phyloP scores from a whole-genome alignment of 2,113 vertebrate species.

The Syngnathus scovelli region DNA sequence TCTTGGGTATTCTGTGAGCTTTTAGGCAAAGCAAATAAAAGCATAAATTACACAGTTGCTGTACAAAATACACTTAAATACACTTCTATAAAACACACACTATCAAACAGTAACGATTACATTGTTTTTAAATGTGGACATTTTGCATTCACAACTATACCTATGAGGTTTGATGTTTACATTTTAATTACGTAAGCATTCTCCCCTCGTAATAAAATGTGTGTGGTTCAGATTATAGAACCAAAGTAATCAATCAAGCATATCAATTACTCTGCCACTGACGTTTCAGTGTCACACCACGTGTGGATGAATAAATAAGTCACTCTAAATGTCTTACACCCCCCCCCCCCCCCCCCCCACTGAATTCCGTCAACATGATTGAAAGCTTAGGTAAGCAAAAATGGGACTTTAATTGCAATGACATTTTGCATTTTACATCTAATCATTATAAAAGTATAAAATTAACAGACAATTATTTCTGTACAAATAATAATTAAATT shows the following conservation, averaged over 20 bases:
- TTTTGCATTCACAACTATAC: background rate
- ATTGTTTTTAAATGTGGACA: slow-evolving; percentile 7
- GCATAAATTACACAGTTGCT: slow-evolving; percentile 1
- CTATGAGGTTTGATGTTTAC: background rate
- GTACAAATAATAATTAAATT: too few relatives aligned
- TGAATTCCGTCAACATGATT: background rate
- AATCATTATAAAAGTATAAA: too few relatives aligned
- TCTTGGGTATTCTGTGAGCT: slow-evolving; percentile 16
- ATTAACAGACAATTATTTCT: too few relatives aligned
- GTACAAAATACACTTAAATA: too few relatives aligned
- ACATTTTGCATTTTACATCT: too few relatives aligned
- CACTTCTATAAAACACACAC: background rate
- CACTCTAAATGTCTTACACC: background rate
- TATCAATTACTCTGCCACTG: slow-evolving; percentile 39
- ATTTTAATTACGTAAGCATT: slow-evolving; percentile 13
- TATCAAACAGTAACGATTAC: slow-evolving; percentile 16
- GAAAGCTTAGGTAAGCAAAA: background rate
- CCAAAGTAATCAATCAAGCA: slow-evolving; percentile 20
- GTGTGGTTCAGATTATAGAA: slow-evolving; percentile 1
- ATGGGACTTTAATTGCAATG: too few relatives aligned
- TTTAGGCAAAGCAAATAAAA: background rate
- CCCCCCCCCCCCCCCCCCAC: too few relatives aligned
- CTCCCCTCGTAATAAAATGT: slow-evolving; percentile 14
- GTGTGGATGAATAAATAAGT: slow-evolving; percentile 6
- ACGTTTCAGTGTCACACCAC: slow-evolving; percentile 37